phyloP scores from a whole-genome alignment of 2,113 vertebrate genomes.

The Callaeas wilsoni region DNA sequence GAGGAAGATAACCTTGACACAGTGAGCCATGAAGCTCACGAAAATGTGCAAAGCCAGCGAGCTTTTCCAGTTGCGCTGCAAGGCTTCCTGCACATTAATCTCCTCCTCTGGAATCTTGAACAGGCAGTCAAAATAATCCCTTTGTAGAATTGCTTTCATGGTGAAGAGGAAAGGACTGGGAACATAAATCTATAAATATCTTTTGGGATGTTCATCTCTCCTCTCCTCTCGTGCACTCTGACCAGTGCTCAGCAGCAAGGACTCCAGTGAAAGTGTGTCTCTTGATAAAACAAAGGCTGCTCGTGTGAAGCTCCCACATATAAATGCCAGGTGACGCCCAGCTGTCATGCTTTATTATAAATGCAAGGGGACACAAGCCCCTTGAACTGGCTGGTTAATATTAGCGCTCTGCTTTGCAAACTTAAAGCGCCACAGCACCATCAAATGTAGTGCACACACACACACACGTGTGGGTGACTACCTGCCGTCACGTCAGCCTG shows the following conservation, averaged over 20 bases:
- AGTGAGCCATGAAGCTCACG: not conserved
- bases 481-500: accelerated
- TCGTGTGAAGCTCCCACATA: not conserved
- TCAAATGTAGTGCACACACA: not conserved
- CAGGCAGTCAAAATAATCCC: constrained; percentile 24
- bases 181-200: constrained; percentile 17
- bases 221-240: not conserved
- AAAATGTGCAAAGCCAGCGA: constrained; percentile 27
- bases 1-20: constrained; percentile 8
- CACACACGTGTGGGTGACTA: not conserved
- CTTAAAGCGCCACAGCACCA: not conserved
- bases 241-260: not conserved
- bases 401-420: not conserved
- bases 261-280: not conserved
- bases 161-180: not conserved
- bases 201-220: not conserved
- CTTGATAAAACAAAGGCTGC: not conserved
- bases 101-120: constrained; percentile 28
- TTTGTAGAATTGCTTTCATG: not conserved
- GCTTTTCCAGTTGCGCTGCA: not conserved
- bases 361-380: not conserved
- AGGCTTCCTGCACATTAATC: not conserved
- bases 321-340: not conserved
- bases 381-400: not conserved
- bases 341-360: not conserved